Conservation (phyloP, 2,888 invertebrate genomes). For the Malthinus seriepunctatus region DNA sequence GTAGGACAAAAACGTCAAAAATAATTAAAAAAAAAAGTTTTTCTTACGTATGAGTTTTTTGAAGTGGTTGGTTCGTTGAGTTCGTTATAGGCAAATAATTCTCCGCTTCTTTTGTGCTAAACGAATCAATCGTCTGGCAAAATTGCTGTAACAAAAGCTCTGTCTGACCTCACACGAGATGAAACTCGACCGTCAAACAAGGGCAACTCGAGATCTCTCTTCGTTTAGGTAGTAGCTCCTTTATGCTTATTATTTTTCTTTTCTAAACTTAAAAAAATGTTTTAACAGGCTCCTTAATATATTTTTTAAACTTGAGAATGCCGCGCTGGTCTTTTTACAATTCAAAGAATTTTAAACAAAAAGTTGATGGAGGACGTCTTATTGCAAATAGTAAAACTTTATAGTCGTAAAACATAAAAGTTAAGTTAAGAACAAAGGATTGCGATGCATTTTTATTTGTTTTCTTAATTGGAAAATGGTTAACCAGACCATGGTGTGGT, state of each 20-base stretch:
- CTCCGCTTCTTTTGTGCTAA: constrained; percentile 24
- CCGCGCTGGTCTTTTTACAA: constrained; percentile 16
- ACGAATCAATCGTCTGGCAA: constrained; percentile 37
- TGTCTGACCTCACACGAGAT: constrained; percentile 36
- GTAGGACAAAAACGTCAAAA: too few relatives aligned
- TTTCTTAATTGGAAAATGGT: too few relatives aligned
- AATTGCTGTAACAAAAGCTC: constrained; percentile 39
- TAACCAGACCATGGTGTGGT: too few relatives aligned
- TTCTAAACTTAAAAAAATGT: constrained; percentile 18
- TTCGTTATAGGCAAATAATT: constrained; percentile 27
- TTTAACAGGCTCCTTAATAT: background rate
- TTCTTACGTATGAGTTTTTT: constrained; percentile 2
- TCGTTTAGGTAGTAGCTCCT: constrained; percentile 21
- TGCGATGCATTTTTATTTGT: too few relatives aligned
- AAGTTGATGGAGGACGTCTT: constrained; percentile 15
- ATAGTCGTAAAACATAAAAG: too few relatives aligned
- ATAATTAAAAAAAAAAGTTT: background rate
- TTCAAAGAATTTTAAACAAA: constrained; percentile 27
- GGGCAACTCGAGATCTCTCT: constrained; percentile 34
- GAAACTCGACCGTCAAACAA: constrained; percentile 33
- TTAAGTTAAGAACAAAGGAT: constrained; percentile 1
- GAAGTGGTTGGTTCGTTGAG: constrained; percentile 24
- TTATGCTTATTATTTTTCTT: constrained; percentile 29
- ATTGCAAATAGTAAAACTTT: constrained; percentile 13
- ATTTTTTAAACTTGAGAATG: constrained; percentile 19